Percentiles rank a stretch among this genome's conserved stretches.
Evolutionary conservation across 2,797 vertebrate species (phyloP).

Genomic region (Phaenicophaeus curvirostris): DNA sequence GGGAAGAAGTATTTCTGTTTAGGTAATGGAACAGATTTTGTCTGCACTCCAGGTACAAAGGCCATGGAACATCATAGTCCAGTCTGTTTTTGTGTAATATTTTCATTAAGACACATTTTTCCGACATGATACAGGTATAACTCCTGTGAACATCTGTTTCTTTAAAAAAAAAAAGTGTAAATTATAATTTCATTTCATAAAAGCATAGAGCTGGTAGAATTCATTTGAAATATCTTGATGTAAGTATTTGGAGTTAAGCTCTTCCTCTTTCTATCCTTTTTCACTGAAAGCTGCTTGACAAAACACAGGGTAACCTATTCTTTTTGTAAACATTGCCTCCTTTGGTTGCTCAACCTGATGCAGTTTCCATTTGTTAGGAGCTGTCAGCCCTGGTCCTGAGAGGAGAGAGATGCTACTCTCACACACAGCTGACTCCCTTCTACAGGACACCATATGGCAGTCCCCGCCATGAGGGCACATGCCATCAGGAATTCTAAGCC

Average conservation of each 20-base stretch:
- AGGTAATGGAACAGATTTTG: neutral
- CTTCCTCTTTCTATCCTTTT: neutral
- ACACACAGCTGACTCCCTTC: neutral
- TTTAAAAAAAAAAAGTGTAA: neutral
- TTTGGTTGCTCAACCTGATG: neutral
- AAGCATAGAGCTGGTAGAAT: neutral
- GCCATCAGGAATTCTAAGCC: neutral
- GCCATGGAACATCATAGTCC: neutral
- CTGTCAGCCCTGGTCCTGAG: neutral
- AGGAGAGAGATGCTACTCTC: neutral
- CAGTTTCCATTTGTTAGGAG: neutral
- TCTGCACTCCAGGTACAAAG: neutral
- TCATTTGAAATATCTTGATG: neutral
- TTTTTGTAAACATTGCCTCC: neutral
- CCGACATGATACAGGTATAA: neutral
- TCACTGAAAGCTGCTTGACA: neutral
- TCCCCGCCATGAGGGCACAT: neutral
- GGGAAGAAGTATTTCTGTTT: constrained; percentile 22
- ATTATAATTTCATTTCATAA: neutral
- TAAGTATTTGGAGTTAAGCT: neutral
- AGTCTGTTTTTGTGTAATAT: neutral
- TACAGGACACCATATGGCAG: neutral
- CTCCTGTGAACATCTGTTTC: neutral
- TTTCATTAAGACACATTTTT: neutral
- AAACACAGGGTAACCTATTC: neutral